phyloP scores from a whole-genome alignment of 37 sponge, comb jelly and placozoan species.

The Lycopodina hypogea region DNA sequence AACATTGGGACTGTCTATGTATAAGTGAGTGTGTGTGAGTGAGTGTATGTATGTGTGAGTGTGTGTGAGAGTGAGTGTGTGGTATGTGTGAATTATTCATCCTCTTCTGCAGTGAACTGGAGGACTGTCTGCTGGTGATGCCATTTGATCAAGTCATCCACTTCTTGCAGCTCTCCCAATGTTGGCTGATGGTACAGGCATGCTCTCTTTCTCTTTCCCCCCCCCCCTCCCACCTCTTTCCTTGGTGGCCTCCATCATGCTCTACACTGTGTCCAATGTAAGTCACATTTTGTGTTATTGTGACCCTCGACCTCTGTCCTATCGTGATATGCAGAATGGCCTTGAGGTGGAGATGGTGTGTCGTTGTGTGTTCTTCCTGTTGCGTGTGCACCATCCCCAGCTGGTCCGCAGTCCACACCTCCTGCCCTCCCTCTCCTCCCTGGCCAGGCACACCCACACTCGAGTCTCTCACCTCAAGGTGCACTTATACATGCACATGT shows the following conservation, averaged over 20 bases:
- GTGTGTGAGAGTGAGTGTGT: no score
- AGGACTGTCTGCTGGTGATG: constrained; percentile 86
- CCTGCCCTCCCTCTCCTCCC: constrained; percentile 60
- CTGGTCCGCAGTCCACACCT: constrained; percentile 59
- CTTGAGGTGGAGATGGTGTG: constrained; percentile 80
- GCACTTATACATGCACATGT: no score
- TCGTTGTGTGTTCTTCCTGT: constrained; percentile 76
- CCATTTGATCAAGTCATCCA: constrained; percentile 74
- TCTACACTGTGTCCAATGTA: constrained; percentile 8
- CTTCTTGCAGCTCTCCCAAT: constrained; percentile 50
- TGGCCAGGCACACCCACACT: constrained; percentile 29
- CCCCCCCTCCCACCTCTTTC: no score
- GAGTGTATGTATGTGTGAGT: no score
- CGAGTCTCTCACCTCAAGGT: constrained; percentile 55
- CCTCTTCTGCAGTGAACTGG: constrained; percentile 87
- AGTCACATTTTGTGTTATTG: background rate
- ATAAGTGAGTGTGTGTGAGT: no score
- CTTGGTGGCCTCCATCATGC: background rate
- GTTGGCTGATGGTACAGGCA: constrained; percentile 57
- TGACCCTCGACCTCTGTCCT: background rate
- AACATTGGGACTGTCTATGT: no score
- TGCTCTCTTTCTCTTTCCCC: no score
- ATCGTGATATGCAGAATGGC: constrained; percentile 30
- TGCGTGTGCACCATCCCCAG: constrained; percentile 89
- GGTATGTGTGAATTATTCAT: no score